Conservation (phyloP, 2,888 invertebrate genomes). For the Andricus quercusramuli region DNA sequence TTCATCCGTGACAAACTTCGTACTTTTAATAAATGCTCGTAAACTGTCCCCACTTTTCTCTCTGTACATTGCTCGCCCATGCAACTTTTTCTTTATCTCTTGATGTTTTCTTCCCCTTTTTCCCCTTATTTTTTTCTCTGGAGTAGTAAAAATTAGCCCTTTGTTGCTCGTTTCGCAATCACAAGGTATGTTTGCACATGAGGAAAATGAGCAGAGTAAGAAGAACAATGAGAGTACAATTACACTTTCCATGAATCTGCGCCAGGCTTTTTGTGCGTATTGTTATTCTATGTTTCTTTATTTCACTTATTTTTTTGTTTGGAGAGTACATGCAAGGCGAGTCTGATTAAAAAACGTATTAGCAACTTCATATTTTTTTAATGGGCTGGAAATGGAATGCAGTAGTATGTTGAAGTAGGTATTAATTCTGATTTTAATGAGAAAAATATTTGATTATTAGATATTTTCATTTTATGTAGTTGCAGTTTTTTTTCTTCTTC, state of each 20-base stretch:
- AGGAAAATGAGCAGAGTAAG: slow-evolving; percentile 34
- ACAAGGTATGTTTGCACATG: slow-evolving; percentile 28
- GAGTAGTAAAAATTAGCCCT: slow-evolving; percentile 42
- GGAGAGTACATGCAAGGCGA: not conserved
- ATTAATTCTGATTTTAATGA: not conserved
- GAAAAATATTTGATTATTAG: too few relatives aligned
- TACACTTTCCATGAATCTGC: slow-evolving; percentile 34
- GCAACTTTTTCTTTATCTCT: slow-evolving; percentile 29
- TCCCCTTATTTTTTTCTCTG: slow-evolving; percentile 43
- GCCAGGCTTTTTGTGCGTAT: not conserved
- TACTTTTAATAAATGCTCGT: slow-evolving; percentile 63
- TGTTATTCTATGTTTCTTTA: slow-evolving; percentile 1
- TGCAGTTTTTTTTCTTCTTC: too few relatives aligned
- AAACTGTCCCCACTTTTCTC: slow-evolving; percentile 52
- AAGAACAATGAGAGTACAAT: slow-evolving; percentile 33
- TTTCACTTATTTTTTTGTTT: not conserved
- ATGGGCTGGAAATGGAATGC: not conserved
- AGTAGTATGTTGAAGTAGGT: not conserved
- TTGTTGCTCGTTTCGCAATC: slow-evolving; percentile 19
- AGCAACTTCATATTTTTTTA: not conserved
- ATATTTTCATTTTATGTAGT: too few relatives aligned
- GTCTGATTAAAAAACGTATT: not conserved
- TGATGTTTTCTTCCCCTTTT: slow-evolving; percentile 29
- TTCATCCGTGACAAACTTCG: slow-evolving; percentile 44
- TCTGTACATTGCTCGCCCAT: slow-evolving; percentile 12